Evolutionary conservation across 2,888 invertebrate species (phyloP).

Genomic region (Pyrocoelia pectoralis): DNA sequence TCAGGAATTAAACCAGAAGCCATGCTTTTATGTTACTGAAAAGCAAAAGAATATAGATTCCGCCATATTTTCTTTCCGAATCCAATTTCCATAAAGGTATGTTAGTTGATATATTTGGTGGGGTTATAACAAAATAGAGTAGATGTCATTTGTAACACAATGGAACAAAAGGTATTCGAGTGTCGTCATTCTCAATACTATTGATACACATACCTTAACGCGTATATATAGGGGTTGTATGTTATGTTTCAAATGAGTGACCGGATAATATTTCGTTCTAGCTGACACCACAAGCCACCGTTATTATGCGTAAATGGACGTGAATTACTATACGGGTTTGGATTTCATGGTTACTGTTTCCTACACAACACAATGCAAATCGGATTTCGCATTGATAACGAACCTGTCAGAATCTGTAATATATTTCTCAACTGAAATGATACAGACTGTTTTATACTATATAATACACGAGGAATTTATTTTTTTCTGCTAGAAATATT

Average conservation of each 20-base stretch:
- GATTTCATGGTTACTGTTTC: constrained; percentile 27
- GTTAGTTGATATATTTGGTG: neutral
- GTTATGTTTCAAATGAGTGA: constrained; percentile 23
- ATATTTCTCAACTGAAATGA: constrained; percentile 16
- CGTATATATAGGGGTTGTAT: constrained; percentile 28
- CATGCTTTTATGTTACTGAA: neutral
- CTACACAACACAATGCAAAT: constrained; percentile 28
- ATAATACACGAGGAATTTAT: constrained; percentile 1
- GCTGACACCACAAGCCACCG: constrained; percentile 29
- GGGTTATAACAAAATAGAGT: constrained; percentile 1
- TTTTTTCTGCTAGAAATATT: neutral
- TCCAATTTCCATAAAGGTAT: neutral
- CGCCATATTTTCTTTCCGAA: neutral
- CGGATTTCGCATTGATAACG: constrained; percentile 22
- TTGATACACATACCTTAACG: constrained; percentile 20
- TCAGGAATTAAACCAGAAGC: neutral
- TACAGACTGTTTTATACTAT: neutral
- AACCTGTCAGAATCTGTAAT: constrained; percentile 23
- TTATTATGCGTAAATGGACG: constrained; percentile 34
- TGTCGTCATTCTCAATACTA: constrained; percentile 27
- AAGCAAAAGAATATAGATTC: neutral
- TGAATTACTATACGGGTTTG: constrained; percentile 27
- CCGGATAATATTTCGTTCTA: constrained; percentile 29
- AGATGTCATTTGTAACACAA: constrained; percentile 25
- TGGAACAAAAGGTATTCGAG: constrained; percentile 24